Evolutionary conservation across 2,888 invertebrate species (phyloP).

Genomic region (Spisula solida): DNA sequence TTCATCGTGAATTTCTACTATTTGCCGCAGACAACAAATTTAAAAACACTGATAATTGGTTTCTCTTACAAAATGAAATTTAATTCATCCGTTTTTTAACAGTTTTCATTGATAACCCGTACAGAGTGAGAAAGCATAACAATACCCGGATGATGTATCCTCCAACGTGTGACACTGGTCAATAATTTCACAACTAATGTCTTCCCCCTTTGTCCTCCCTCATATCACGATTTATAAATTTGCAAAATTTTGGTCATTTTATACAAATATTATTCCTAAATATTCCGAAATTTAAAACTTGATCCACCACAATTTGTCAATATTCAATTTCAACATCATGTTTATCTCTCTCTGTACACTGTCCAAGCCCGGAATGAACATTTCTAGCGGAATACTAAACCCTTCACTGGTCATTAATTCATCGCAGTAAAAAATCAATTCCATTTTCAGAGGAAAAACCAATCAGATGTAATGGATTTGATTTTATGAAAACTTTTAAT

Average conservation of each 20-base stretch:
- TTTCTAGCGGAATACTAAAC: conserved; percentile 31
- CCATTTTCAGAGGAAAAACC: conserved; percentile 50
- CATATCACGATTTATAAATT: conserved; percentile 33
- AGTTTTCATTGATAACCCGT: conserved; percentile 41
- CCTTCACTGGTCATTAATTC: conserved; percentile 42
- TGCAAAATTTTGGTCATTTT: conserved; percentile 32
- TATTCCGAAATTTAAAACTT: conserved; percentile 55
- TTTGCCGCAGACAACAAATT: conserved; percentile 27
- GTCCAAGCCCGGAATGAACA: conserved; percentile 34
- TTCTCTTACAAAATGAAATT: conserved; percentile 45
- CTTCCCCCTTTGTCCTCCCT: conserved; percentile 40
- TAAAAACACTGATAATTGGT: conserved; percentile 50
- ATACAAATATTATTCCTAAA: conserved; percentile 54
- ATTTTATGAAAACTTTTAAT: conserved; percentile 68
- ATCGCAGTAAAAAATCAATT: conserved; percentile 59
- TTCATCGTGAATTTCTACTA: conserved; percentile 24
- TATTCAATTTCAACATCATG: conserved; percentile 59
- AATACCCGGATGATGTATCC: conserved; percentile 36
- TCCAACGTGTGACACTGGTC: conserved; percentile 43
- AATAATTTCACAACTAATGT: conserved; percentile 38
- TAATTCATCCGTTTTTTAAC: conserved; percentile 59
- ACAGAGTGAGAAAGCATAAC: conserved; percentile 55
- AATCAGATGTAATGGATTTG: conserved; percentile 58
- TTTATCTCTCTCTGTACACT: conserved; percentile 58
- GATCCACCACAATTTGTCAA: conserved; percentile 45